These are phyloP conservation scores for Oncorhynchus gorbuscha DNA, from an alignment of 2,113 vertebrate genomes.

Conservation along the genomic window DNA sequence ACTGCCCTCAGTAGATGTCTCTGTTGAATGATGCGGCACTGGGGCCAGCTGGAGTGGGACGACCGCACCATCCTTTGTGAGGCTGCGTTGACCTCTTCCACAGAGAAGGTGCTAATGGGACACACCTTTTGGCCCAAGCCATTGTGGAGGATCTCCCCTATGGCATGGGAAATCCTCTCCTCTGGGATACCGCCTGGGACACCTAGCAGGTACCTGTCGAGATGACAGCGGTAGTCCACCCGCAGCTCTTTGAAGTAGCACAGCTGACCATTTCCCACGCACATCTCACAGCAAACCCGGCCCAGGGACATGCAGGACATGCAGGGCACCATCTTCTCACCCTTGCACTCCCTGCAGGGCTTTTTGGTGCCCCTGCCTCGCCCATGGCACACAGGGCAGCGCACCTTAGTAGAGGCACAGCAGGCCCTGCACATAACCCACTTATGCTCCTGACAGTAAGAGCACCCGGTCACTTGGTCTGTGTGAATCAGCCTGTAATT, in stretches of 20 bases:
- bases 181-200: background rate
- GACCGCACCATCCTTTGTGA: background rate
- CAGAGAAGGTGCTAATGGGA: background rate
- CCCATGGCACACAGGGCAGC: background rate
- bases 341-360: conserved; percentile 6
- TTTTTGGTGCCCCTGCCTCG: background rate
- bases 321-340: conserved; percentile 13
- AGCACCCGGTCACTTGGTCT: background rate
- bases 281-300: conserved; percentile 20
- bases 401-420: background rate
- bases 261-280: conserved; percentile 18
- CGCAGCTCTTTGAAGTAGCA: conserved; percentile 20
- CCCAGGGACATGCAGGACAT: conserved; percentile 20
- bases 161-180: background rate
- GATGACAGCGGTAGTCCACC: conserved; percentile 2
- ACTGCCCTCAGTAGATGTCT: conserved; percentile 13
- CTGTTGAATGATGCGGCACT: conserved; percentile 16
- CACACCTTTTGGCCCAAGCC: background rate
- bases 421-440: conserved; percentile 8
- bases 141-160: conserved; percentile 5
- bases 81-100: background rate
- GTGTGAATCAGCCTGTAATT: conserved; percentile 6
- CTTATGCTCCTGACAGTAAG: background rate
- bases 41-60: background rate
- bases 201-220: background rate